Evolutionary conservation across 2,113 vertebrate species (phyloP).

Genomic region (Pyxicephalus adspersus): DNA sequence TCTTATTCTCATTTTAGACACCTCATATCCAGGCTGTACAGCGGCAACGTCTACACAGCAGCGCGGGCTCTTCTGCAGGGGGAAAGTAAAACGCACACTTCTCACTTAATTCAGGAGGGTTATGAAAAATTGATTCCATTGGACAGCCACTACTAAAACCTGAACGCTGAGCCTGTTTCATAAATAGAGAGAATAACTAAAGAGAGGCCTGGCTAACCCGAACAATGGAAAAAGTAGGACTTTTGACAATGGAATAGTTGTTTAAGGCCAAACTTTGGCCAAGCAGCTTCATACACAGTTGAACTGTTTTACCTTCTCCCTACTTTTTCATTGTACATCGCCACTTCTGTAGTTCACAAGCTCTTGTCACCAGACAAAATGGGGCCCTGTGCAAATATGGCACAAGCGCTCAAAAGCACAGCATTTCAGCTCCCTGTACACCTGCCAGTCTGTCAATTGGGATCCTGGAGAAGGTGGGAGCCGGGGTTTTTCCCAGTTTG

Average conservation of each 20-base stretch:
- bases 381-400: no score
- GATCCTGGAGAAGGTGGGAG: no score
- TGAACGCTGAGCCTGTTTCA: conserved; percentile 32
- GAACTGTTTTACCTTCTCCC: no score
- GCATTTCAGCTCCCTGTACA: no score
- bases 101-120: conserved; percentile 32
- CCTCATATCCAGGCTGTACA: conserved; percentile 9
- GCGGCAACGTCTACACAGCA: neutral
- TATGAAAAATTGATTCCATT: conserved; percentile 46
- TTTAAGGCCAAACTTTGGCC: no score
- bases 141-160: conserved; percentile 21
- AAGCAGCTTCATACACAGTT: no score
- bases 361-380: no score
- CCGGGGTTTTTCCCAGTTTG: no score
- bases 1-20: conserved; percentile 43
- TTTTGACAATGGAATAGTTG: neutral
- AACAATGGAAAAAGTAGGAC: conserved; percentile 17
- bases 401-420: no score
- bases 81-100: neutral
- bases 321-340: no score
- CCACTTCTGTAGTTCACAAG: no score
- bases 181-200: conserved; percentile 20
- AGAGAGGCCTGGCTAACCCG: conserved; percentile 21
- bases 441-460: no score
- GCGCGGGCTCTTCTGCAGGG: neutral